A percentile compares a stretch with the other conserved stretches of the same genome.
Evolutionary conservation across 2,888 invertebrate species (phyloP).

Genomic region (Melanophora roralis): DNA sequence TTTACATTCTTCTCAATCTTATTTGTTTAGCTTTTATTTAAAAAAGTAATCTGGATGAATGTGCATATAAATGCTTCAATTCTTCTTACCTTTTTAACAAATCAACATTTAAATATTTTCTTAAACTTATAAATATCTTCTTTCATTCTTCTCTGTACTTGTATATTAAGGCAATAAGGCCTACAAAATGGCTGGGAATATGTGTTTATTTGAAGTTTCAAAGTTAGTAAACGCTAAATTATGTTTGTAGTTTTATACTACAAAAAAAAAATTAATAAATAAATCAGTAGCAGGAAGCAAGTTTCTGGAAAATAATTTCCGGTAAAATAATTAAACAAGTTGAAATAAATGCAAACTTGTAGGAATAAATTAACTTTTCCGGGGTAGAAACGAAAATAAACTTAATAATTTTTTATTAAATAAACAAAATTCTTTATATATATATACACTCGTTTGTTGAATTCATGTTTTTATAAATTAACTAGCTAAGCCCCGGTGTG

Average conservation of each 20-base stretch:
- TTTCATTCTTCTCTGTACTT: background rate
- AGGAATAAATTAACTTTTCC: constrained; percentile 44
- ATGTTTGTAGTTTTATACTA: background rate
- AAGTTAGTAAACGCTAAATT: constrained; percentile 2
- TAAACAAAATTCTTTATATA: too few species aligned
- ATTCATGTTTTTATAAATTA: too few species aligned
- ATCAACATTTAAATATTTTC: background rate
- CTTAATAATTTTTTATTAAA: too few species aligned
- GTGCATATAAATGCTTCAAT: too few species aligned
- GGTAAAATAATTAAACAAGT: constrained; percentile 15
- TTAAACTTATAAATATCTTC: too few species aligned
- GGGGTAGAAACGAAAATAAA: constrained; percentile 20
- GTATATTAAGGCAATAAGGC: constrained; percentile 3
- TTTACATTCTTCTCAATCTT: too few species aligned
- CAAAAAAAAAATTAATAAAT: too few species aligned
- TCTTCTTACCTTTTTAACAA: background rate
- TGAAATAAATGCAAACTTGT: constrained; percentile 7
- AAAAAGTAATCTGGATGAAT: background rate
- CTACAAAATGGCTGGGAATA: too few species aligned
- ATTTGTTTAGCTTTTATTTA: background rate
- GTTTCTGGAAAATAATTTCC: constrained; percentile 38
- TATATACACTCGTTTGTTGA: too few species aligned
- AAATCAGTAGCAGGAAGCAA: constrained; percentile 16
- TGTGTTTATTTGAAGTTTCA: background rate
- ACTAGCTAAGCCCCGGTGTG: too few species aligned